Base-by-base conservation (phyloP, 2,888 invertebrate species). In the Allolobophora icterica region DNA sequence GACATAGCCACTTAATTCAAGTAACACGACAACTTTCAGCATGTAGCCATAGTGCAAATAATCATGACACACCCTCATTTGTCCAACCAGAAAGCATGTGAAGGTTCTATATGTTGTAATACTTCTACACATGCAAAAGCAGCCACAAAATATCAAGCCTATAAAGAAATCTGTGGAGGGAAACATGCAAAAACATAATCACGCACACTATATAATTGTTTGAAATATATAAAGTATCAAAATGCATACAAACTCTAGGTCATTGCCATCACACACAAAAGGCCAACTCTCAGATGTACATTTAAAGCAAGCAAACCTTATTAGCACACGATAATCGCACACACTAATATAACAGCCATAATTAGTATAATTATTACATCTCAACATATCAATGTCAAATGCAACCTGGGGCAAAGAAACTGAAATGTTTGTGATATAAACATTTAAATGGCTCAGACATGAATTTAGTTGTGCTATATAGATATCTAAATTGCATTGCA, bases 221-320 rank as follows among this genome's bases (percentile, higher is more conserved):
- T n/a, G n/a, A 71, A 71, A 71, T 71, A 71, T 30, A 71, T 71
- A 71, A 71, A 71, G 71, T 71, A 71, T 71, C 71, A 71, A 71
- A 71, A 71, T 71, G 71, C 71, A 71, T 71, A 71, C 71, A 71
- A 71, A 71, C 71, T 71, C 71, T 71, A 71, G 71, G 71, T 71
- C 71, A 71, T n/a, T n/a, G n/a, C 71, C 71, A 71, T 71, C 71
- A 71, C 71, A 71, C n/a, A 71, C n/a, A 71, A 71, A 52, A 71
- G 71, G 71, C 71, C 30, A 71, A 30, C 71, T n/a, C 8, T 71
- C 30, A n/a, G 71, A 71, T 71, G 71, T 71, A 71, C 71, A 71
- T 30, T 71, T n/a, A 5, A 30, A 71, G n/a, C n/a, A 30, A 71
- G 71, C n/a, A 71, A 71, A n/a, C 71, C n/a, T 71, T n/a, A 71